Base-by-base conservation (phyloP, 2,113 vertebrate species). In the Hassar affinis region DNA sequence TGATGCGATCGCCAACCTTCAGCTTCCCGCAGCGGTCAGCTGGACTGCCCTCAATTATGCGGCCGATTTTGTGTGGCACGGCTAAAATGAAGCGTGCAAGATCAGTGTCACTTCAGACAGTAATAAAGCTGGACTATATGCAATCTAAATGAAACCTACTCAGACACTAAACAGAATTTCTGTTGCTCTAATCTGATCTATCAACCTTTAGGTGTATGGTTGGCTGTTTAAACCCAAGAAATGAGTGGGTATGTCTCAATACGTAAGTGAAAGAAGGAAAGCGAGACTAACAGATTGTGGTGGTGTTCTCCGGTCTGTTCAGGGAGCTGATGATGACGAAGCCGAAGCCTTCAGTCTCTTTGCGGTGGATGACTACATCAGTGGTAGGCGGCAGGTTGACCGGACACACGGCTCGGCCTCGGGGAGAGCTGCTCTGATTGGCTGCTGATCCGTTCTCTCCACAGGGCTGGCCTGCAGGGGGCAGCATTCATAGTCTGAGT, bases 291-390 rank as follows among this genome's bases (percentile, higher is more conserved):
- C 98, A 97, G 90, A 98, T 97, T 78, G 97, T 93, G 38, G 97
- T 83, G 62, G 96, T 94, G 5, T 96, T 97, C 81, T 99, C 97
- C 0, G 98, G 98, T 84, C 98, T 95, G 93, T 98, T 99, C 38
- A 99, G 92, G 49, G 98, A 98, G 91, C 97, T 99, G 93, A 99
- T 99, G 95, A 99, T 99, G 81, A 99, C 98, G 6, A 99, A 99
- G 84, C 98, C 98, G 0, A 99, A 99, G 79, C 98, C 98, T 78
- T 99, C 98, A 0, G 97, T 99, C 89, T 99, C 98, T 85, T 99
- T 99, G 87, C 98, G 98, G 79, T 98, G 96, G 88, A 99, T 99
- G 78, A 99, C 90, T 54, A 99, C 97, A 0, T 99, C 97, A 0
- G 95, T 98, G 89, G 96, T 97, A 89, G 92, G 94, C 12, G 2